These are phyloP conservation scores for Chironomus striatipennis DNA, from an alignment of 1,140 invertebrate genomes.

Conservation along the genomic window DNA sequence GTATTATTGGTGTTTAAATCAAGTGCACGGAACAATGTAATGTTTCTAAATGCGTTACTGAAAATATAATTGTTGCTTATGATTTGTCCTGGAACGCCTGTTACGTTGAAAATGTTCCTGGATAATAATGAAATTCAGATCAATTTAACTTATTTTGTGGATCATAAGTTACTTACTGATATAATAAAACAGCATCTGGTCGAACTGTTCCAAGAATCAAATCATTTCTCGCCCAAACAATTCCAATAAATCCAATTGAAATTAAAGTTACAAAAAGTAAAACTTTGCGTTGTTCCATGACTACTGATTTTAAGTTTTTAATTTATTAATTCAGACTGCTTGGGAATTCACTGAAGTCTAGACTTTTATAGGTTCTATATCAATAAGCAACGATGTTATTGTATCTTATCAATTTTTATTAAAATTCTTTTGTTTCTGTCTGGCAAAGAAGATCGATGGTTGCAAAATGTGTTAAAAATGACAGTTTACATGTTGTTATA, in stretches of 20 bases:
- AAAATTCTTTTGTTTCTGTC: no score
- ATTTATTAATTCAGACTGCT: no score
- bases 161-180: not conserved
- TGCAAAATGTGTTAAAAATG: no score
- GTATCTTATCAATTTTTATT: no score
- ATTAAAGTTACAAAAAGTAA: not conserved
- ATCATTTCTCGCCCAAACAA: not conserved
- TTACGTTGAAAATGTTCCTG: not conserved
- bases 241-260: not conserved
- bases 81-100: not conserved
- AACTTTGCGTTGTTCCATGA: not conserved
- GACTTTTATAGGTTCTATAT: no score
- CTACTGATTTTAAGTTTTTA: no score
- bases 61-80: not conserved
- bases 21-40: not conserved
- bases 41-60: not conserved
- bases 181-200: not conserved
- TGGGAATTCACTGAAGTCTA: no score
- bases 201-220: not conserved
- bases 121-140: not conserved
- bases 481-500: no score
- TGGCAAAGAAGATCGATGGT: no score
- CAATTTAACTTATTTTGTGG: no score
- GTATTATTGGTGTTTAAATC: not conserved
- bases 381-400: no score